A percentile compares a stretch with the other conserved stretches of the same genome.
Evolutionary conservation across 2,888 invertebrate genomes (phyloP).

Genomic region (Branchinecta sandiegonensis): DNA sequence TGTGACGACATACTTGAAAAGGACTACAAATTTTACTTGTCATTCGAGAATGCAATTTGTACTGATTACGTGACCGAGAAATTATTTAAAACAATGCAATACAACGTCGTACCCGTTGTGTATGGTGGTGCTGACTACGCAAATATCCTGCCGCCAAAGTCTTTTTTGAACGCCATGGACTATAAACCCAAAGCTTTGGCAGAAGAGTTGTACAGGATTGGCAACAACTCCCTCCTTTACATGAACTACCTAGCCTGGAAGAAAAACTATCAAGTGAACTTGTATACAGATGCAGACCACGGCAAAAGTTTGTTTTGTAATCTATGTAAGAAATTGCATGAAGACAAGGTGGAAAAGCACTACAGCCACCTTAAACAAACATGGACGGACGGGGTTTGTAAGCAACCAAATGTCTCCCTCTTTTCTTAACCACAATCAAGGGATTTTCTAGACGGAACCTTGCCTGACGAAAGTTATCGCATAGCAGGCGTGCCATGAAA

Average conservation of each 20-base stretch:
- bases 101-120: conserved; percentile 1
- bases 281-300: too few species aligned
- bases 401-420: too few species aligned
- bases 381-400: too few species aligned
- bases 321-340: too few species aligned
- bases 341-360: too few species aligned
- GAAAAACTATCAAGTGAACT: background rate
- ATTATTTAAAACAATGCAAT: conserved; percentile 46
- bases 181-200: conserved; percentile 16
- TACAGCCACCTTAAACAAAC: too few species aligned
- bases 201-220: conserved; percentile 1
- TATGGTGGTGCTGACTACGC: conserved; percentile 15
- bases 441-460: too few species aligned
- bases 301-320: too few species aligned
- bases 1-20: conserved; percentile 79
- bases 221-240: conserved; percentile 12
- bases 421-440: too few species aligned
- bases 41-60: conserved; percentile 94
- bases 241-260: conserved; percentile 16
- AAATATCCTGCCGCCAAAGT: conserved; percentile 5
- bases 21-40: conserved; percentile 90
- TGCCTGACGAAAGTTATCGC: too few species aligned
- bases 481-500: too few species aligned
- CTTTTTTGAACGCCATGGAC: conserved; percentile 11
- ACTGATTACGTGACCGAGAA: conserved; percentile 92